phyloP scores from a whole-genome alignment of 2,113 vertebrate genomes.

The Anolis sagrei region DNA sequence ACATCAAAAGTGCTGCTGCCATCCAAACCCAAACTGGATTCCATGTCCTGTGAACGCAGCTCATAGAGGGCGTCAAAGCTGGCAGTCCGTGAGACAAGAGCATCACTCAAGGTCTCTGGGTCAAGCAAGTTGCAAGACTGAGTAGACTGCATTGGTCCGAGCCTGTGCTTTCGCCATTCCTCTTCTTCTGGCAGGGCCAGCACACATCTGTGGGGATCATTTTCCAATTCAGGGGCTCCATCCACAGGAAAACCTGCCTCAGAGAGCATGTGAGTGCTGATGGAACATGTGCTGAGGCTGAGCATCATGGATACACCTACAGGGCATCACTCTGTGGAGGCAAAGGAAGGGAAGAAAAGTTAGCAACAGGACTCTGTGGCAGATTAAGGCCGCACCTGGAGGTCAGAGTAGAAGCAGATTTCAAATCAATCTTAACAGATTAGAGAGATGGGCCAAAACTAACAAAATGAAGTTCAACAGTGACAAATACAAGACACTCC shows the following conservation, averaged over 20 bases:
- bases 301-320: constrained; percentile 81
- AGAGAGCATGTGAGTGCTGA: constrained; percentile 79
- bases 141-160: constrained; percentile 75
- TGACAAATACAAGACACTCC: no score
- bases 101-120: constrained; percentile 78
- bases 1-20: constrained; percentile 50
- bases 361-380: constrained; percentile 17
- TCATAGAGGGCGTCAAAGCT: constrained; percentile 83
- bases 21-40: constrained; percentile 65
- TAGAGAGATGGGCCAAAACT: no score
- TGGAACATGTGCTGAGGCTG: constrained; percentile 83
- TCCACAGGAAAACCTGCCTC: constrained; percentile 71
- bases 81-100: constrained; percentile 75
- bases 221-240: constrained; percentile 67
- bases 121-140: constrained; percentile 81
- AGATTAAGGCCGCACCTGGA: neutral
- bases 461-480: no score
- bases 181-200: constrained; percentile 83
- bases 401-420: no score
- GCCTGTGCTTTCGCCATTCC: constrained; percentile 85
- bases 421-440: no score
- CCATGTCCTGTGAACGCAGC: constrained; percentile 73
- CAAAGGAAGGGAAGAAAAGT: constrained; percentile 32
- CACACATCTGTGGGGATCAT: constrained; percentile 70
- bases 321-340: constrained; percentile 87